phyloP scores from a whole-genome alignment of 2,113 vertebrate species.

The Myanophis thanlyinensis region DNA sequence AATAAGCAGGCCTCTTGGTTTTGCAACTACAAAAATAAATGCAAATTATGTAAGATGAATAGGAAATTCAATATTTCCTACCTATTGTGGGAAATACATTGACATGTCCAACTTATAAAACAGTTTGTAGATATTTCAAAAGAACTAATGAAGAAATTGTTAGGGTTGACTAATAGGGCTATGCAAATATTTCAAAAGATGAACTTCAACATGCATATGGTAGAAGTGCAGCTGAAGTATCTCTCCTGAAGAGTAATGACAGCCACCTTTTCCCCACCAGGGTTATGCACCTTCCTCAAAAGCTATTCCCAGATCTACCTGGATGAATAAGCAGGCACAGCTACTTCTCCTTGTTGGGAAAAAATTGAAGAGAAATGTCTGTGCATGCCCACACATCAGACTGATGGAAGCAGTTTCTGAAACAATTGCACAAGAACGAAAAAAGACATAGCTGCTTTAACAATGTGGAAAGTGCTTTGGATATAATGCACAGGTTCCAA shows the following conservation, averaged over 20 bases:
- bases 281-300: not conserved
- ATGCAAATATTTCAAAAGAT: not conserved
- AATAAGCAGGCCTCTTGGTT: not conserved
- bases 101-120: not conserved
- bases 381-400: not conserved
- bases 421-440: not conserved
- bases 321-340: not conserved
- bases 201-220: not conserved
- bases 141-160: not conserved
- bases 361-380: not conserved
- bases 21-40: not conserved
- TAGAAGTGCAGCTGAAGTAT: not conserved
- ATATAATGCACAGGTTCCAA: not conserved
- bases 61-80: not conserved
- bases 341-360: not conserved
- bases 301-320: not conserved
- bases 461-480: not conserved
- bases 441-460: not conserved
- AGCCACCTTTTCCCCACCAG: not conserved
- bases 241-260: not conserved
- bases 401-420: not conserved
- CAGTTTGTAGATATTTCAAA: not conserved
- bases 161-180: not conserved
- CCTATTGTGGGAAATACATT: not conserved
- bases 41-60: not conserved